These are phyloP conservation scores for Pocillopora grandis DNA, from an alignment of 92 coral and sea anemone genomes.

Conservation along the genomic window DNA sequence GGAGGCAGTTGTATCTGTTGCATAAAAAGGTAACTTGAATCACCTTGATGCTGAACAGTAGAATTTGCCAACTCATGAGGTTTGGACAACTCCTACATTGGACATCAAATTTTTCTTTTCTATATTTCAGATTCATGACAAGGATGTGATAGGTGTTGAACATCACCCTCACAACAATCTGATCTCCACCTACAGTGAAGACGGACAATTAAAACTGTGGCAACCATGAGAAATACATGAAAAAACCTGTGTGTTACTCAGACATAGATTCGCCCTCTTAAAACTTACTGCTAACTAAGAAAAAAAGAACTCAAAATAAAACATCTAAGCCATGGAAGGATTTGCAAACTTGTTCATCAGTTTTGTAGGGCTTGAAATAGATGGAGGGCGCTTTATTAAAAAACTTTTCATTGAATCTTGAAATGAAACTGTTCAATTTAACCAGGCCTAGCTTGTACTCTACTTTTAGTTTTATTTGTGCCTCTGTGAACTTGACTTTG, in stretches of 20 bases:
- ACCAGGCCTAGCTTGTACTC: not conserved
- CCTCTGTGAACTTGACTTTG: not conserved
- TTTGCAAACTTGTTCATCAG: not conserved
- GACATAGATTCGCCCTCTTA: not conserved
- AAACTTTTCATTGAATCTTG: not conserved
- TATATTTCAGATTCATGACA: constrained; percentile 80
- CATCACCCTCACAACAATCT: constrained; percentile 98
- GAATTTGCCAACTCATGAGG: not conserved
- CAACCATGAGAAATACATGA: constrained; percentile 62
- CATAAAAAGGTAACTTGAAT: no score
- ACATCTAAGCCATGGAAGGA: not conserved
- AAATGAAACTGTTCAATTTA: not conserved
- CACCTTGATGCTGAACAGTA: no score
- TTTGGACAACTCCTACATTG: not conserved
- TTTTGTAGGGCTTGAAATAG: constrained; percentile 1
- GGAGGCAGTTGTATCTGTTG: no score
- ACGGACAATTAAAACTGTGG: constrained; percentile 95
- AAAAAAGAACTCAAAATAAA: not conserved
- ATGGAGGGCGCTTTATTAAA: not conserved
- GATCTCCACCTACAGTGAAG: constrained; percentile 94
- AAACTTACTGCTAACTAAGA: not conserved
- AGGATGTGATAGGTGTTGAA: constrained; percentile 95
- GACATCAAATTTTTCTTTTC: not conserved
- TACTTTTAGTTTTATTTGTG: not conserved
- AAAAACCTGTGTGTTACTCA: not conserved